Evolutionary conservation across 2,797 vertebrate species (phyloP).

Genomic region (Dendrocincla fuliginosa): DNA sequence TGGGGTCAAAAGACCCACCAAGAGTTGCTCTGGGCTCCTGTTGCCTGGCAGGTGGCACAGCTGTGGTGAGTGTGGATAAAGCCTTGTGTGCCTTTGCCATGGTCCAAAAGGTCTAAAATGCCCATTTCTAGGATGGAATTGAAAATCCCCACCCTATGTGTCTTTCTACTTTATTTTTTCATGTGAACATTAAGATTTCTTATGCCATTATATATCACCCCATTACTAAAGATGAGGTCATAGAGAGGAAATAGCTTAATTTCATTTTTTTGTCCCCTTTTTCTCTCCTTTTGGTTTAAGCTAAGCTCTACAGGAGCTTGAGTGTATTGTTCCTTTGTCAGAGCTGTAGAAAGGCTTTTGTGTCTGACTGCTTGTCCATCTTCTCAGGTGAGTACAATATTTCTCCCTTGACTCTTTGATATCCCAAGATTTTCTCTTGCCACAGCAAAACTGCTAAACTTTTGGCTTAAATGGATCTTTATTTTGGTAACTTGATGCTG

Average conservation of each 20-base stretch:
- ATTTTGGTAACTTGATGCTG: background rate
- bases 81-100: background rate
- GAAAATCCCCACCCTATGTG: background rate
- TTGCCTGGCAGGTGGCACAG: background rate
- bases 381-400: background rate
- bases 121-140: background rate
- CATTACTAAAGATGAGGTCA: background rate
- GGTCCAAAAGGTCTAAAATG: background rate
- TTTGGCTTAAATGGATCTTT: background rate
- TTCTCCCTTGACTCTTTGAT: background rate
- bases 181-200: background rate
- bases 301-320: background rate
- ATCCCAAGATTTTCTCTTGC: background rate
- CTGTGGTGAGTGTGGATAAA: background rate
- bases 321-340: background rate
- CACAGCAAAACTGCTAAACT: background rate
- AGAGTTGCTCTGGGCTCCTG: background rate
- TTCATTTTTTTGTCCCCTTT: background rate
- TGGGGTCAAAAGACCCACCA: background rate
- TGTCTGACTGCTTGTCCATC: background rate
- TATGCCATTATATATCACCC: background rate
- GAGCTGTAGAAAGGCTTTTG: conserved; percentile 14
- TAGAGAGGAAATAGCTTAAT: background rate
- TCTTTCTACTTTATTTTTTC: background rate
- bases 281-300: background rate